Evolutionary conservation across 2,888 invertebrate species (phyloP), one percentile per base, ranked within the genome.

Genomic region (Cybosia mesomella): DNA sequence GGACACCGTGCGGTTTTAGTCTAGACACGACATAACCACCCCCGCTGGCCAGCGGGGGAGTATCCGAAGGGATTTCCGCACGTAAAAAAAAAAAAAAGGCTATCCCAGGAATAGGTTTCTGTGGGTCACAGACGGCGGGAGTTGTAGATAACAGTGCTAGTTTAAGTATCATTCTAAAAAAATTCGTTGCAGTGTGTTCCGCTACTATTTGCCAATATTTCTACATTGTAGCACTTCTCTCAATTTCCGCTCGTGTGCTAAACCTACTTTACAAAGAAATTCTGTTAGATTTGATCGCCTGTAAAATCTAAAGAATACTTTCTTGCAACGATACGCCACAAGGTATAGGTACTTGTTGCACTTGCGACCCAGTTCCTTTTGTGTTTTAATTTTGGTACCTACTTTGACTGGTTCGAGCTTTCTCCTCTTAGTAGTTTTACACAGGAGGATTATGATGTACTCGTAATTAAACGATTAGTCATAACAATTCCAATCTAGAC

Each of bases 281-380:
- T 11, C 34, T 49, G 58, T 49, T 58, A 65, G 49, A 58, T 32
- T 58, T 34, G 53, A 34, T 58, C 53, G 32, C 15, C 18, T 34
- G 43, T 58, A 65, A 65, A 58, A 49, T 65, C n/a, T 49, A 34
- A 53, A 34, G 18, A 53, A 22, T 58, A 65, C 65, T 53, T 58
- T 58, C 65, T 65, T 65, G 65, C 65, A 65, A 34, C 22, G 58
- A 34, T 58, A 32, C 65, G 18, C 32, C 36, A 24, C 58, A 57
- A 58, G 43, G 49, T 39, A 43, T n/a, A 18, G 22, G 10, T 13
- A 53, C 49, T 58, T 58, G 32, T 49, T 34, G 58, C 65, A 53
- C 18, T 58, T 53, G 58, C 34, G 53, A 34, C 49, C 49, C 22
- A 64, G 21, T 64, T 22, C 49, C 43, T 58, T 49, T 32, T 28